These are phyloP conservation scores for Coilia nasus DNA, from an alignment of 2,797 vertebrate species.

Conservation along the genomic window DNA sequence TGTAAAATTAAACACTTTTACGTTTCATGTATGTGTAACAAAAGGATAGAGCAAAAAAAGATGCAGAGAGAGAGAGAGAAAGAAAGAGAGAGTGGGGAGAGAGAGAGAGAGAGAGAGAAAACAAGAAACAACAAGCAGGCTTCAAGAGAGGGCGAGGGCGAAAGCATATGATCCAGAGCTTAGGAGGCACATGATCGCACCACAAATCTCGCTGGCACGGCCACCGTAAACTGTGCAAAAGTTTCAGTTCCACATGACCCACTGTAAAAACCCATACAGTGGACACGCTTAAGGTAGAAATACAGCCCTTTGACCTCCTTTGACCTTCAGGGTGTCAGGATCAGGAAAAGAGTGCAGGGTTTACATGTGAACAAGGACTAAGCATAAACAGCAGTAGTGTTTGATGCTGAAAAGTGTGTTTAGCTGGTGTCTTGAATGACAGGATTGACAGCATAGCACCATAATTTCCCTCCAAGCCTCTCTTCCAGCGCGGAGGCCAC, in stretches of 20 bases:
- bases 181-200: constrained; percentile 50
- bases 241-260: constrained; percentile 29
- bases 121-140: not conserved
- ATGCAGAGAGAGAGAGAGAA: not conserved
- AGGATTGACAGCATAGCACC: not conserved
- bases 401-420: not conserved
- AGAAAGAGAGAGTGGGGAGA: constrained; percentile 5
- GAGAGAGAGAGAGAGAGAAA: not conserved
- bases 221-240: constrained; percentile 33
- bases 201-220: constrained; percentile 43
- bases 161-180: constrained; percentile 42
- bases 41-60: not conserved
- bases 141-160: not conserved
- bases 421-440: not conserved
- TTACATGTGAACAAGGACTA: too few species aligned
- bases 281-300: constrained; percentile 44
- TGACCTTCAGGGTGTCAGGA: constrained; percentile 20
- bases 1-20: too few species aligned
- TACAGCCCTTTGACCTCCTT: constrained; percentile 42
- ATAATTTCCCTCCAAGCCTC: not conserved
- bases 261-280: constrained; percentile 44
- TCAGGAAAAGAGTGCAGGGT: not conserved
- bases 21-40: not conserved
- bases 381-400: not conserved
- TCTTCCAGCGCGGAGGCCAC: not conserved